Evolutionary conservation across 2,888 invertebrate species (phyloP), one percentile per base, ranked within the genome.

Genomic region (Drosophila antonietae): DNA sequence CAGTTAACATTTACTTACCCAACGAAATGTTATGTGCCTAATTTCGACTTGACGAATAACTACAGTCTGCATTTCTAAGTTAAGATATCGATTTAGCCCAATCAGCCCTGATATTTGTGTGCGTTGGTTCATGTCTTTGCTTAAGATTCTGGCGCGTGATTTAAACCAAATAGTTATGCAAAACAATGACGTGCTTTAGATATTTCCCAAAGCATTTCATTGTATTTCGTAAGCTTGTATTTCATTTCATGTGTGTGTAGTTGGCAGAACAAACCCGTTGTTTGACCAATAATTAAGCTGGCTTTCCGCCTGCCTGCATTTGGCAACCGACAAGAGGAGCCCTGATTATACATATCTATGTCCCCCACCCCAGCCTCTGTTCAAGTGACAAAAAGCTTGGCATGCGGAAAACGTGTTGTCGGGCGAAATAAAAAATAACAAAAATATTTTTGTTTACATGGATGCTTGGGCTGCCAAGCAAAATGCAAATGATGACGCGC

Each of bases 361-460:
- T 10, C 2, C 33, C 33, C 9, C 31, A 3, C 23, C 7, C 15
- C 43, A 18, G 0, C 23, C 35, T 14, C n/a, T 14, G 1, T 5
- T 35, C 15, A 10, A n/a, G 20, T n/a, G 10, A 35, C 1, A 2
- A 18, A 57, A n/a, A 31, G 46, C 20, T 55, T 68, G 41, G 12
- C 60, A 73, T 33, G 53, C 61, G 74, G 70, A 74, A 70, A 70
- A 64, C 74, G 52, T 69, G 56, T 55, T 20, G 59, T 41, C 59
- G 44, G 4, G 49, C 46, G 39, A 63, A 52, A 47, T 47, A 68
- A 56, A 68, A 35, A 51, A 51, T 51, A 51, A 83, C 71, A 85
- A 85, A 74, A 83, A 83, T 87, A 84, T 87, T 87, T 69, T 87
- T 83, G 87, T 83, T 87, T 87, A 75, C 80, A 80, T 70, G 46